Conservation (phyloP, 2,113 vertebrate genomes). For the Cyprinus carpio region DNA sequence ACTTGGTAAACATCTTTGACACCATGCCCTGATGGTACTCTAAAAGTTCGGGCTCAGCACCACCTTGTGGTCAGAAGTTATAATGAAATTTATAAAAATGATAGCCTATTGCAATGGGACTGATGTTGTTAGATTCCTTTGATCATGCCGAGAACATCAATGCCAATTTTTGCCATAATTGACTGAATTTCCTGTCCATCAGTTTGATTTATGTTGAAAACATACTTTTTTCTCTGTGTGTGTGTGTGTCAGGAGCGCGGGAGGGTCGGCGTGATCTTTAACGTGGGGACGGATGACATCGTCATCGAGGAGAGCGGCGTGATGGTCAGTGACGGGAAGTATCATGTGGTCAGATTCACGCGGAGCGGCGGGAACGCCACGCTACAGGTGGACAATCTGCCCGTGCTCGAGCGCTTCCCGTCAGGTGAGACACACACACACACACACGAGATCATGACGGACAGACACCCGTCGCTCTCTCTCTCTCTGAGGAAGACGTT, state of each 20-base stretch:
- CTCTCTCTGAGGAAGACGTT: neutral
- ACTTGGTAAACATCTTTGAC: no score
- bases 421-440: constrained; percentile 77
- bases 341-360: constrained; percentile 93
- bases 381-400: constrained; percentile 94
- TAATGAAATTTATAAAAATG: no score
- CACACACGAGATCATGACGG: neutral
- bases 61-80: no score
- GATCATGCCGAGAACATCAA: no score
- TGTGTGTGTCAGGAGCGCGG: constrained; percentile 80
- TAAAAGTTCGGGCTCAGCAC: no score
- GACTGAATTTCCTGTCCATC: no score
- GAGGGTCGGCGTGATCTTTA: constrained; percentile 92
- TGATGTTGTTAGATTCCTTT: no score
- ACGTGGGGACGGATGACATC: constrained; percentile 94
- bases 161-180: no score
- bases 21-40: no score
- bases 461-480: neutral
- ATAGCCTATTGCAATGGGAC: no score
- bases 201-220: no score
- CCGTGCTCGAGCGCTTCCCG: constrained; percentile 90
- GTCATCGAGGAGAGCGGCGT: constrained; percentile 88
- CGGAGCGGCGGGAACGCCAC: constrained; percentile 92
- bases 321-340: constrained; percentile 91
- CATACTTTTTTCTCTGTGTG: neutral